phyloP scores from a whole-genome alignment of 2,888 invertebrate genomes.

The Mimumesa dahlbomi region DNA sequence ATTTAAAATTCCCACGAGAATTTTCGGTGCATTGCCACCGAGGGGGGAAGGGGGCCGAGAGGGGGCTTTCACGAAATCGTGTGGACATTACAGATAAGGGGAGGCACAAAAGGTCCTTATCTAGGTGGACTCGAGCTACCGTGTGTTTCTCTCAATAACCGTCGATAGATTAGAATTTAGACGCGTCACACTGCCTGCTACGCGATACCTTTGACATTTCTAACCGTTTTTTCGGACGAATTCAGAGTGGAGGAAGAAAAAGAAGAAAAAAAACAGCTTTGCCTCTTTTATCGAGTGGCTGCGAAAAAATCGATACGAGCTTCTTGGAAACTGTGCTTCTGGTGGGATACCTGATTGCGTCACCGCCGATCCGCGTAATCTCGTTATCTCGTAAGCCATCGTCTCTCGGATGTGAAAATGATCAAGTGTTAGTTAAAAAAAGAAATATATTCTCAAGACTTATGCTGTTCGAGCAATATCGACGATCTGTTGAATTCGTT shows the following conservation, averaged over 20 bases:
- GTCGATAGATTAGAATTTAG: slow-evolving; percentile 52
- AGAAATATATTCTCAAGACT: too few relatives aligned
- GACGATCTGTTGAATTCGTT: too few relatives aligned
- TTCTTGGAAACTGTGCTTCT: slow-evolving; percentile 49
- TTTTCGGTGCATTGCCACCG: not conserved
- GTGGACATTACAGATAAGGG: slow-evolving; percentile 40
- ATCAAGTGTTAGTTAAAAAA: too few relatives aligned
- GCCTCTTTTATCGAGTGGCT: slow-evolving; percentile 26
- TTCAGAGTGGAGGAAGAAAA: too few relatives aligned
- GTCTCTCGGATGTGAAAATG: slow-evolving; percentile 10
- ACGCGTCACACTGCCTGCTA: slow-evolving; percentile 50
- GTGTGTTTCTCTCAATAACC: slow-evolving; percentile 36
- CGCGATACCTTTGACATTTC: slow-evolving; percentile 5
- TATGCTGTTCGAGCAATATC: too few relatives aligned
- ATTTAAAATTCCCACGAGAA: too few relatives aligned
- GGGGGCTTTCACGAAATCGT: too few relatives aligned
- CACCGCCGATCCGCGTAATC: slow-evolving; percentile 55
- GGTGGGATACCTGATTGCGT: slow-evolving; percentile 44
- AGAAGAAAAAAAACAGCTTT: too few relatives aligned
- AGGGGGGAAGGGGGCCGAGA: not conserved
- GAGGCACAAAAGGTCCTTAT: slow-evolving; percentile 60
- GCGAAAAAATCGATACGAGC: slow-evolving; percentile 40
- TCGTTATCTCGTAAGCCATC: slow-evolving; percentile 54
- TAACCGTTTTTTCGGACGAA: not conserved
- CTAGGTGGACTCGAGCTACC: slow-evolving; percentile 55